Evolutionary conservation across 2,888 invertebrate species (phyloP).

Genomic region (Kuschelorhynchus macadamiae): DNA sequence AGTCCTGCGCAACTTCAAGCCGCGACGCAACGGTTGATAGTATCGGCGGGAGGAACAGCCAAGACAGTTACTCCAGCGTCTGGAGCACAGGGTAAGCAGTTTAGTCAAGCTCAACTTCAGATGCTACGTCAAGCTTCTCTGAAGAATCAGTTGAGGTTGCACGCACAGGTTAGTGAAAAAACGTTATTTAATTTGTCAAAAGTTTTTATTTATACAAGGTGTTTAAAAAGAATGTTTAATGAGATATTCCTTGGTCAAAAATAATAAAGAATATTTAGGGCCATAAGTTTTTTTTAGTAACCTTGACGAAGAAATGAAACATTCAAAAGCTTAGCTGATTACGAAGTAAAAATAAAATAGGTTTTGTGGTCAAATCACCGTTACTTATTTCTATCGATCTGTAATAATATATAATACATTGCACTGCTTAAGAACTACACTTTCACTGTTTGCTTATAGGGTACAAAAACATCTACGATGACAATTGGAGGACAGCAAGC

Average conservation of each 20-base stretch:
- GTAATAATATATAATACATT: too few relatives aligned
- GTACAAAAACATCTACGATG: conserved; percentile 65
- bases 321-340: too few relatives aligned
- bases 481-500: conserved; percentile 63
- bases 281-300: too few relatives aligned
- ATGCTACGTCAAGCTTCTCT: conserved; percentile 73
- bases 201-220: too few relatives aligned
- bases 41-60: conserved; percentile 63
- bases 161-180: conserved; percentile 52
- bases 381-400: too few relatives aligned
- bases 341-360: too few relatives aligned
- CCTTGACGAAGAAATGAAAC: too few relatives aligned
- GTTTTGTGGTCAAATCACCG: too few relatives aligned
- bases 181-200: conserved; percentile 2
- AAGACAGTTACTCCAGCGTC: conserved; percentile 59
- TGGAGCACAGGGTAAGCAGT: conserved; percentile 63
- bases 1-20: conserved; percentile 66
- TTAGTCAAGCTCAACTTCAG: conserved; percentile 73
- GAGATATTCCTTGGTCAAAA: too few relatives aligned
- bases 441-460: conserved; percentile 52
- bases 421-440: too few relatives aligned
- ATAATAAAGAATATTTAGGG: too few relatives aligned
- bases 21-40: conserved; percentile 70
- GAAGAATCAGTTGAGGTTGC: conserved; percentile 65
- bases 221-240: too few relatives aligned